phyloP scores from a whole-genome alignment of 2,113 vertebrate genomes.

The Scortum barcoo region DNA sequence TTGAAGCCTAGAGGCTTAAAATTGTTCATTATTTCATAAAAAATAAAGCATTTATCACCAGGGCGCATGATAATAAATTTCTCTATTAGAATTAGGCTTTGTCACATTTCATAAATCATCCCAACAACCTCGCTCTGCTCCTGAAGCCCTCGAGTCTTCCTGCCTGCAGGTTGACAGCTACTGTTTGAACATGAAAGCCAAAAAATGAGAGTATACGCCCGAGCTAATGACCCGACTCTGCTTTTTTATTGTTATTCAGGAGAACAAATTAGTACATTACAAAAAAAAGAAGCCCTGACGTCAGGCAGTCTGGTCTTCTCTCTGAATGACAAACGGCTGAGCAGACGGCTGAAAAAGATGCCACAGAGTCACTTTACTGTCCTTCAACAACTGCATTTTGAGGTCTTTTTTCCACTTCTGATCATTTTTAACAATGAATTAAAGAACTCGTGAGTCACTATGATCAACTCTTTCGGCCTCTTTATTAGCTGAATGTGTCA shows the following conservation, averaged over 20 bases:
- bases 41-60: constrained; percentile 48
- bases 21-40: constrained; percentile 47
- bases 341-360: not conserved
- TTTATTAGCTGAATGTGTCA: too few relatives aligned
- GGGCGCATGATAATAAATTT: constrained; percentile 7
- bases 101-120: constrained; percentile 44
- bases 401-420: not conserved
- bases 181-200: constrained; percentile 13
- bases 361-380: too few relatives aligned
- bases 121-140: not conserved
- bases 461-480: not conserved
- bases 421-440: not conserved
- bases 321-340: not conserved
- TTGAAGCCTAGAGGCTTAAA: constrained; percentile 35
- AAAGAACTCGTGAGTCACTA: not conserved
- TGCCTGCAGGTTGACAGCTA: not conserved
- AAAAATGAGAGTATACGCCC: constrained; percentile 3
- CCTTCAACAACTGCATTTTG: not conserved
- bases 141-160: not conserved
- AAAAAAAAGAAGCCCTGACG: not conserved
- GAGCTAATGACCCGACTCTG: constrained; percentile 13
- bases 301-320: not conserved
- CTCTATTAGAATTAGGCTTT: constrained; percentile 21
- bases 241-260: not conserved
- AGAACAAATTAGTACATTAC: constrained; percentile 2